These are phyloP conservation scores for Ctenicera cuprea DNA, from an alignment of 2,888 invertebrate species.

Conservation along the genomic window DNA sequence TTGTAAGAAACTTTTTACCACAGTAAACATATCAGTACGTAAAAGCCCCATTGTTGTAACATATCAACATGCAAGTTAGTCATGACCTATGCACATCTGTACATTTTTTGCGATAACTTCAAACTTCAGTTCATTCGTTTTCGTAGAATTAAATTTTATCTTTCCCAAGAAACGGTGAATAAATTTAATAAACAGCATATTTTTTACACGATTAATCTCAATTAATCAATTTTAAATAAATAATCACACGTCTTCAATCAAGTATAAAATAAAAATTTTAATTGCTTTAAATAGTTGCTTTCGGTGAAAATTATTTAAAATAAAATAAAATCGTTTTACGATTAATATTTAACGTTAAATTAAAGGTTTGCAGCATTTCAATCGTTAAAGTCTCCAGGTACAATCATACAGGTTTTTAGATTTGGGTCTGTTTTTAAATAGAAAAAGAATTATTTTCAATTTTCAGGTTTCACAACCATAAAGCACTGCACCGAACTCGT, in stretches of 20 bases:
- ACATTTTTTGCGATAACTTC: slow-evolving; percentile 12
- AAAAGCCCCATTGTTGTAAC: too few species aligned
- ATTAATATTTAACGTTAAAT: too few species aligned
- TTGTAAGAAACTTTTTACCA: too few species aligned
- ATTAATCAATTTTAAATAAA: too few species aligned
- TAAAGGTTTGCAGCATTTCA: not conserved
- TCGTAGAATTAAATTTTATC: not conserved
- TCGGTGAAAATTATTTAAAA: too few species aligned
- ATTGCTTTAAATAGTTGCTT: too few species aligned
- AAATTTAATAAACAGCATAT: not conserved
- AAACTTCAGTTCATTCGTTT: not conserved
- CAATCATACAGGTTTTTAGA: not conserved
- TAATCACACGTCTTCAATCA: too few species aligned
- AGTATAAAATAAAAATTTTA: too few species aligned
- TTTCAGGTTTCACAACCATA: not conserved
- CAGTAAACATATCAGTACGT: too few species aligned
- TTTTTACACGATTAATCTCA: not conserved
- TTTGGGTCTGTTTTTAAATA: too few species aligned
- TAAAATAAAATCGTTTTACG: too few species aligned
- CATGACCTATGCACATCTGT: slow-evolving; percentile 18
- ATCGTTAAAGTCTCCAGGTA: not conserved
- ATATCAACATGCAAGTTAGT: slow-evolving; percentile 13
- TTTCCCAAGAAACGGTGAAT: not conserved
- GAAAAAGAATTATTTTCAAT: too few species aligned
- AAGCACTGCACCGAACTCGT: slow-evolving; percentile 1